These are phyloP conservation scores for Limonius californicus DNA, from an alignment of 1,140 invertebrate species.

Conservation along the genomic window DNA sequence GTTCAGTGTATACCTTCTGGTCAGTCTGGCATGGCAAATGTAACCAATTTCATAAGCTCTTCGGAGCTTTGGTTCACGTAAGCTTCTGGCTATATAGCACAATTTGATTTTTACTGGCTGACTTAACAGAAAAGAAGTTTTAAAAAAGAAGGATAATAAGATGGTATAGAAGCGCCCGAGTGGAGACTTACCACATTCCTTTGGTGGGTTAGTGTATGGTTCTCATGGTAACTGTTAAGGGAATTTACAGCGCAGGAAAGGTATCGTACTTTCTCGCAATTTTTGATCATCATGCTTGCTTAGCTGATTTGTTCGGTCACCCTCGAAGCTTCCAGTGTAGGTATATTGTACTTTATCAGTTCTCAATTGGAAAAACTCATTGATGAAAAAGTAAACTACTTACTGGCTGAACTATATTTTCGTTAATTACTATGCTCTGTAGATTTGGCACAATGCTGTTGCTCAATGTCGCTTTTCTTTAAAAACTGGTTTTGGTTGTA, in stretches of 20 bases:
- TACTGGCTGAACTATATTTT: neutral
- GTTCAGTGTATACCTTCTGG: neutral
- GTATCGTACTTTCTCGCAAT: slow-evolving; percentile 79
- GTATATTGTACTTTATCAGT: slow-evolving; percentile 68
- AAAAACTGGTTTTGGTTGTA: slow-evolving; percentile 64
- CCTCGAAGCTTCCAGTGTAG: slow-evolving; percentile 68
- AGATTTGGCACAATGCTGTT: slow-evolving; percentile 78
- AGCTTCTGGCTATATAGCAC: slow-evolving; percentile 34
- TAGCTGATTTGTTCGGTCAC: slow-evolving; percentile 71
- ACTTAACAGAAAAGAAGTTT: slow-evolving; percentile 49
- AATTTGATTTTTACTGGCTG: neutral
- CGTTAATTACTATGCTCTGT: slow-evolving; percentile 23
- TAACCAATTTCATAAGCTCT: slow-evolving; percentile 45
- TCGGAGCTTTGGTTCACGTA: slow-evolving; percentile 62
- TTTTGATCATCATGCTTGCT: slow-evolving; percentile 77
- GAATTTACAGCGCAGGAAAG: slow-evolving; percentile 74
- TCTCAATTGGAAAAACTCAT: slow-evolving; percentile 62
- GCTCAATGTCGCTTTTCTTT: slow-evolving; percentile 79
- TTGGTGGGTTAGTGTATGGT: slow-evolving; percentile 73
- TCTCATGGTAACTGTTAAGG: slow-evolving; percentile 71
- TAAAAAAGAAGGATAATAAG: slow-evolving; percentile 62
- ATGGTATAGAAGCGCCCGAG: slow-evolving; percentile 69
- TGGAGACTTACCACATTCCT: slow-evolving; percentile 75
- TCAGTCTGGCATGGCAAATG: slow-evolving; percentile 13
- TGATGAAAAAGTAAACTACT: slow-evolving; percentile 52